Evolutionary conservation across 2,888 invertebrate genomes (phyloP), one percentile per base, ranked within the genome.

Genomic region (Helleia helle): DNA sequence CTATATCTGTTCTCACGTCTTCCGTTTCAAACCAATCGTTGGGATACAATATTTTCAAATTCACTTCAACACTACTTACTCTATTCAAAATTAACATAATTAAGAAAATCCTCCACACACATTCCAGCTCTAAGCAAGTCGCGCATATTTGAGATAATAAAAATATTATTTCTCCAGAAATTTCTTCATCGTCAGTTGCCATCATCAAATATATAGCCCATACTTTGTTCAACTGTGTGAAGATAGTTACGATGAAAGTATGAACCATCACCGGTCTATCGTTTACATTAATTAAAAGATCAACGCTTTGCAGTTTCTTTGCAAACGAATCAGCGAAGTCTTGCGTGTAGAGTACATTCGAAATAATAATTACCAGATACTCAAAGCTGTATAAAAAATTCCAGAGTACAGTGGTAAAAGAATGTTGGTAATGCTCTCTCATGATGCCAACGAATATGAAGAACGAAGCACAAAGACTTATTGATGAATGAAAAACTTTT

Each of bases 31-130:
- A 11, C 31, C 31, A 31, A 5, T 31, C 31, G 9, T 18, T 31
- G 11, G 31, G 31, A 9, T 31, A 31, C 9, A 31, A 1, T 7
- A 17, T 17, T 31, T 18, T 17, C 1, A 31, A 8, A 1, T 6
- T 5, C 3, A 7, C 4, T 5, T 15, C 15, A n/a, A 31, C 7
- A 9, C 7, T 1, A n/a, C 9, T n/a, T 3, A 31, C 11, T 31
- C 31, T 18, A 9, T 12, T 31, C 18, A 17, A 17, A 9, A 31
- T 17, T 3, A 11, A 4, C 4, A 31, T 1, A 15, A 15, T n/a
- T 5, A 30, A 9, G 15, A 15, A 30, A 15, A 30, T 15, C 30
- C 30, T 30, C 15, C 31, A 31, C 18, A 18, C 17, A 31, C 31
- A 18, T 3, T 31, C 31, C 6, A 31, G 18, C n/a, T 31, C 31